Evolutionary conservation across 2,888 invertebrate genomes (phyloP).

Genomic region (Scaptomyza reducta): DNA sequence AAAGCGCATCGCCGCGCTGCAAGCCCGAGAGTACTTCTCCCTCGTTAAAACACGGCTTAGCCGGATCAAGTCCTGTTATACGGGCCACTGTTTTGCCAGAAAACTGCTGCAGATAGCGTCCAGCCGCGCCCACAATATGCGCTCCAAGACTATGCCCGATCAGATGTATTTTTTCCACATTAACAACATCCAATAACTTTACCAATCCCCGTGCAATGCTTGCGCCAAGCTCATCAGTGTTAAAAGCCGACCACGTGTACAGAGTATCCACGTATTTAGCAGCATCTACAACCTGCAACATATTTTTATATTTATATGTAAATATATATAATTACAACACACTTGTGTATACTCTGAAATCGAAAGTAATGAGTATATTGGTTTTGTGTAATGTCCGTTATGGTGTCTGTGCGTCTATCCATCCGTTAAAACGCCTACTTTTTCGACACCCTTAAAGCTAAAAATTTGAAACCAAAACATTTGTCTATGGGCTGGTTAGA

Average conservation of each 20-base stretch:
- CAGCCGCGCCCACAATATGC: conserved; percentile 83
- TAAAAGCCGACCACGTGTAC: conserved; percentile 81
- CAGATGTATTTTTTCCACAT: conserved; percentile 79
- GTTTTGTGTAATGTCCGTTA: no score
- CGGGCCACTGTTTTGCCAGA: conserved; percentile 75
- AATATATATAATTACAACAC: no score
- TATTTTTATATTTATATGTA: background rate
- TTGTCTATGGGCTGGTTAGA: no score
- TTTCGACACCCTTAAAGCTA: no score
- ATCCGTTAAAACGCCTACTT: no score
- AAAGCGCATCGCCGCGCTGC: conserved; percentile 82
- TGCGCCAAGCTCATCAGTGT: conserved; percentile 82
- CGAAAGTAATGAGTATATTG: no score
- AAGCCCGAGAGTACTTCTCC: conserved; percentile 81
- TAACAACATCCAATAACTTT: conserved; percentile 73
- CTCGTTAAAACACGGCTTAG: conserved; percentile 84
- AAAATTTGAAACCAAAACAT: no score
- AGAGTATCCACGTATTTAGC: conserved; percentile 36
- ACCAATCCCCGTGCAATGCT: conserved; percentile 75
- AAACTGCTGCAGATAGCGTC: conserved; percentile 68
- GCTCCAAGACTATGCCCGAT: conserved; percentile 84
- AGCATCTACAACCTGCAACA: conserved; percentile 79
- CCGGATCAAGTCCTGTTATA: conserved; percentile 84
- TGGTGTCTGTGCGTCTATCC: no score
- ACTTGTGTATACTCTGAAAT: no score